A percentile compares a stretch with the other conserved stretches of the same genome.
These are phyloP conservation scores for Sarcophaga subvicina DNA, from an alignment of 2,888 invertebrate genomes.

Conservation along the genomic window DNA sequence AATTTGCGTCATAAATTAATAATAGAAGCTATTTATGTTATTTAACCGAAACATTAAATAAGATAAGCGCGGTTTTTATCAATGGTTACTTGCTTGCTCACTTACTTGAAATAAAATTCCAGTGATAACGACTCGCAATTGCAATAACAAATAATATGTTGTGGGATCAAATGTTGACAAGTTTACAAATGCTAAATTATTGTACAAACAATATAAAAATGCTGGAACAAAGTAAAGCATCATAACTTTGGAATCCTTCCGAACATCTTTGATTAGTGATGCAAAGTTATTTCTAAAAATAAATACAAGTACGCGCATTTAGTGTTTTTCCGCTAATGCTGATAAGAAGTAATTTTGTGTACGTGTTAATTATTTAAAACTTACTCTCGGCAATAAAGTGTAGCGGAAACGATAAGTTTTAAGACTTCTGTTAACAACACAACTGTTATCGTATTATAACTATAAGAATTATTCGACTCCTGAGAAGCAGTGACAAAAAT, in stretches of 20 bases:
- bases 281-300: conserved; percentile 73
- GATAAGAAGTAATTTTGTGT: background rate
- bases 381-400: conserved; percentile 88
- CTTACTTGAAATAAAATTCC: conserved; percentile 95
- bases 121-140: conserved; percentile 95
- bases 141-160: conserved; percentile 94
- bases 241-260: conserved; percentile 86
- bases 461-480: conserved; percentile 89
- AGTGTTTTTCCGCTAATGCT: background rate
- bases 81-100: background rate
- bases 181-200: conserved; percentile 96
- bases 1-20: no score
- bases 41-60: conserved; percentile 29
- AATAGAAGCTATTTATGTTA: background rate
- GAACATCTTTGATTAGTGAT: conserved; percentile 79
- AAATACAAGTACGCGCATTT: conserved; percentile 1
- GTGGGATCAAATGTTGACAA: conserved; percentile 96
- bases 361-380: conserved; percentile 72
- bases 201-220: conserved; percentile 95
- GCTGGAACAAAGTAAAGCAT: conserved; percentile 94
- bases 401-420: conserved; percentile 89
- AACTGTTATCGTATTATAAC: conserved; percentile 93
- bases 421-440: conserved; percentile 94
- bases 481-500: conserved; percentile 96
- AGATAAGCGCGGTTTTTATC: background rate